Evolutionary conservation across 2,888 invertebrate genomes (phyloP).

Genomic region (Mellilla xanthometata): DNA sequence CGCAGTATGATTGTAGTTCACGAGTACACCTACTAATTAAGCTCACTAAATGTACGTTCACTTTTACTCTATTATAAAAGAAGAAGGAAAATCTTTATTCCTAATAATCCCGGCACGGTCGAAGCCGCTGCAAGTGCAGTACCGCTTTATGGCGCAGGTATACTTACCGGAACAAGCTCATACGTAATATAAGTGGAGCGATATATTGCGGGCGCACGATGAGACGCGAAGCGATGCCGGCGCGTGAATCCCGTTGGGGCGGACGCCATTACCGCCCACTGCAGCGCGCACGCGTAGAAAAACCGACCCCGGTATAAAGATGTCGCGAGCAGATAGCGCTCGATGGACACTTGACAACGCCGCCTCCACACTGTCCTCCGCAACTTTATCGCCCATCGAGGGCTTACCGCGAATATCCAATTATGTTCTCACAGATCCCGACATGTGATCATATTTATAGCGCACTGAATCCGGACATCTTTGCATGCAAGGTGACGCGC

Average conservation of each 20-base stretch:
- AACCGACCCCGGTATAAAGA: constrained; percentile 70
- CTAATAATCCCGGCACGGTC: too few species aligned
- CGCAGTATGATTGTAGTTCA: too few species aligned
- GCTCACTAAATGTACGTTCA: too few species aligned
- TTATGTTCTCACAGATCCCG: constrained; percentile 61
- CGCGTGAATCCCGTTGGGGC: constrained; percentile 76
- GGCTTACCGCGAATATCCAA: constrained; percentile 65
- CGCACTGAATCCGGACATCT: constrained; percentile 45
- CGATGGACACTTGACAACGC: constrained; percentile 68
- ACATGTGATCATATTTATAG: constrained; percentile 53
- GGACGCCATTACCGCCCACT: constrained; percentile 78
- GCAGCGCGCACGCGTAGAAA: constrained; percentile 72
- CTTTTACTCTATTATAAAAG: too few species aligned
- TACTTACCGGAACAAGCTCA: constrained; percentile 73
- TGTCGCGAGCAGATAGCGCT: constrained; percentile 70
- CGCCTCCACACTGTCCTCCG: constrained; percentile 52
- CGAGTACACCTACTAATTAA: too few species aligned
- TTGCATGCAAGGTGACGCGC: constrained; percentile 54
- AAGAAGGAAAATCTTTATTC: too few species aligned
- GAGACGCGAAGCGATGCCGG: constrained; percentile 77
- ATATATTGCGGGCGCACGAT: constrained; percentile 77
- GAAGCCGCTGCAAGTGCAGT: constrained; percentile 37
- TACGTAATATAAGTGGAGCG: constrained; percentile 76
- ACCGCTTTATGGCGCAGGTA: constrained; percentile 52
- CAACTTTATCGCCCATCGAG: constrained; percentile 57